Evolutionary conservation across 23 tunicate species (phyloP), one percentile per base, ranked within the genome.

Genomic region (Halocynthia roretzi): DNA sequence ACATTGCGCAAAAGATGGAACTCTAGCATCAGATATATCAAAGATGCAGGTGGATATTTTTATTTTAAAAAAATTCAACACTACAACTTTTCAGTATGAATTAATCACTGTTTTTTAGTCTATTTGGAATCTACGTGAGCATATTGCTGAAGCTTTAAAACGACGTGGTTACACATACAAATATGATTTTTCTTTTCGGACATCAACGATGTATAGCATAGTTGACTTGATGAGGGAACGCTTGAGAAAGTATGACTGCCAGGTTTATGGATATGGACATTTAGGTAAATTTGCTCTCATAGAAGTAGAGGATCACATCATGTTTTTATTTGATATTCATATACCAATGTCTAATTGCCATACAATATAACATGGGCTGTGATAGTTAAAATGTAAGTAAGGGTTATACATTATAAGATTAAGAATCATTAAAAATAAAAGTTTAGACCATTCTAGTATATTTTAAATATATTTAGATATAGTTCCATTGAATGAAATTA

Each of bases 261-360:
- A 84, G 5, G 87, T 88, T 18, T 51, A 81, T 56, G 99, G 99
- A 19, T 94, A 94, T 61, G 99, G 99, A 0, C 99, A 94, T 84
- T 70, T 94, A 20, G 99, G 98, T 82, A 52, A 75, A 71, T 64
- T 0, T 50, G 12, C 5, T 14, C 15, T 76, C 14, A 31, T 31
- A 31, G n/a, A 31, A 67, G 44, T 31, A 31, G 44, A 31, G 44
- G 44, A 31, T 31, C 44, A 31, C 44, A 31, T 31, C 44, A 31
- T 31, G 44, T 31, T 31, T 31, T 31, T 31, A 31, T 31, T 31
- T 4, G 44, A 31, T 31, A 31, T 0, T 31, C 44, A 31, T 31
- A 31, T 4, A 4, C 1, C 44, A 31, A 4, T 31, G 44, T 31
- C 44, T 31, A 31, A 31, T 31, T 31, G 44, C 44, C 2, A 31